Evolutionary conservation across 2,797 vertebrate species (phyloP).

Genomic region (Synanceia verrucosa): DNA sequence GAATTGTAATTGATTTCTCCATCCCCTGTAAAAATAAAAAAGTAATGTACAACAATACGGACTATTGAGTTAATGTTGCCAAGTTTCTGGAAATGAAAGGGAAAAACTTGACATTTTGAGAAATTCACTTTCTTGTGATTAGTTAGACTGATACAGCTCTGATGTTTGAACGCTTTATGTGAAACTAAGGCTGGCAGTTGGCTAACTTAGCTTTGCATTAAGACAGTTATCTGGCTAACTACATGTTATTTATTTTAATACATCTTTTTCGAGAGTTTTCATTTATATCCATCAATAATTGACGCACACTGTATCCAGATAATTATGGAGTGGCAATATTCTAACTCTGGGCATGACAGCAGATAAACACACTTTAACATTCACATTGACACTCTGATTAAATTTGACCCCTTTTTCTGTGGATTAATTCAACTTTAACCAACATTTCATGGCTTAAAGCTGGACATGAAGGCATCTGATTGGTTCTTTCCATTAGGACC

Average conservation of each 20-base stretch:
- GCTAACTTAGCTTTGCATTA: neutral
- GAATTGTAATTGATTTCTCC: constrained; percentile 34
- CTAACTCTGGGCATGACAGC: neutral
- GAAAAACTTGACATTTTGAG: neutral
- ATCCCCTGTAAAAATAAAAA: constrained; percentile 45
- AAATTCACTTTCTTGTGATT: neutral
- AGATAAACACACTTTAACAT: neutral
- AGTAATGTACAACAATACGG: constrained; percentile 3
- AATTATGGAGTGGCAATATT: neutral
- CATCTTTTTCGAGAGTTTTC: too few relatives aligned
- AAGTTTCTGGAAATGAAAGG: neutral
- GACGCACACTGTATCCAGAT: neutral
- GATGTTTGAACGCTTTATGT: neutral
- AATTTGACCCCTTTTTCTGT: neutral
- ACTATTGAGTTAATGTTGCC: neutral
- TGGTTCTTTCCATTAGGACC: too few relatives aligned
- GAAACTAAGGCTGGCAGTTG: neutral
- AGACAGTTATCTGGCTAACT: too few relatives aligned
- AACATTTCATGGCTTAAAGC: neutral
- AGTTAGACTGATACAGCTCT: neutral
- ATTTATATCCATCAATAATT: too few relatives aligned
- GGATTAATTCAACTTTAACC: neutral
- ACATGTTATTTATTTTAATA: too few relatives aligned
- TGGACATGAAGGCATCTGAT: too few relatives aligned
- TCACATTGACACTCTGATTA: neutral